phyloP scores from a whole-genome alignment of 2,888 invertebrate species.

The Leptinotarsa rubiginosa region DNA sequence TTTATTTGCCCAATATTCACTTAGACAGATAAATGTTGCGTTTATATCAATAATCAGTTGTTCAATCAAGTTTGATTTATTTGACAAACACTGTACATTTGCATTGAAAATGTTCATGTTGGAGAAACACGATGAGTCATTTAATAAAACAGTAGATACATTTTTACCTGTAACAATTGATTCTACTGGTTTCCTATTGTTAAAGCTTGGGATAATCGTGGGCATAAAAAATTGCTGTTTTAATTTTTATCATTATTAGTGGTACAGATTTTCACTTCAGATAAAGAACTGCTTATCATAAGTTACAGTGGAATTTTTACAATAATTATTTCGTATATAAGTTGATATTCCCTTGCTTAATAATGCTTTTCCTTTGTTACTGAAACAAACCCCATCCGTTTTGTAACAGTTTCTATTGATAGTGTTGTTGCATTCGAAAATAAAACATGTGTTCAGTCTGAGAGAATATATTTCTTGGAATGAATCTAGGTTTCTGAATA shows the following conservation, averaged over 20 bases:
- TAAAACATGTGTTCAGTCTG: conserved; percentile 2
- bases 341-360: conserved; percentile 7
- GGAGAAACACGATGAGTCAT: conserved; percentile 7
- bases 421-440: conserved; percentile 12
- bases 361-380: conserved; percentile 11
- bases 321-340: conserved; percentile 13
- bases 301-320: background rate
- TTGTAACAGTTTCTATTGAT: conserved; percentile 13
- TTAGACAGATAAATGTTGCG: conserved; percentile 16
- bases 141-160: background rate
- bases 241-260: conserved; percentile 15
- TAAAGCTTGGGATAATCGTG: background rate
- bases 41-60: conserved; percentile 17
- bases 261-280: background rate
- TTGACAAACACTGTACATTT: conserved; percentile 25
- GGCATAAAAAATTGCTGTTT: conserved; percentile 11
- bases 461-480: conserved; percentile 17
- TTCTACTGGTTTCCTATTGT: conserved; percentile 4
- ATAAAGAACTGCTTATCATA: background rate
- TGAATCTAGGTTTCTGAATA: conserved; percentile 17
- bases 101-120: conserved; percentile 3
- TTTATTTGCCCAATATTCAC: conserved; percentile 24
- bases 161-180: conserved; percentile 11
- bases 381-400: conserved; percentile 19
- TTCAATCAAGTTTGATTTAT: conserved; percentile 9